Evolutionary conservation across 1,140 invertebrate species (phyloP).

Genomic region (Drosophila bifasciata): DNA sequence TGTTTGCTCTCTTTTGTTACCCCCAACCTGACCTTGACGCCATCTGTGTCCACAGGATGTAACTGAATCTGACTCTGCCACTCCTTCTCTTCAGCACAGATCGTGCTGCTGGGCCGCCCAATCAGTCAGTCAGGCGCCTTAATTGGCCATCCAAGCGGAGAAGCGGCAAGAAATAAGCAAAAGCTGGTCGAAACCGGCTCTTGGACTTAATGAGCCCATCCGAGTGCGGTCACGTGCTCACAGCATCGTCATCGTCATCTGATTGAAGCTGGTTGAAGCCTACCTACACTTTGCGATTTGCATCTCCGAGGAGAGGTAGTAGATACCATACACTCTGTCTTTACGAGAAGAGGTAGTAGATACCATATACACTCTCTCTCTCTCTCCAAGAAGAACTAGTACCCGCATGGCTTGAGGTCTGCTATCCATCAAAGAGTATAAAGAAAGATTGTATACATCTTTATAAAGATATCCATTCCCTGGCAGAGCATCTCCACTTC

Average conservation of each 20-base stretch:
- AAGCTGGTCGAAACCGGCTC: slow-evolving; percentile 53
- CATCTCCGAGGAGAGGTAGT: background rate
- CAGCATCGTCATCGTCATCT: slow-evolving; percentile 22
- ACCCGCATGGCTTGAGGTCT: background rate
- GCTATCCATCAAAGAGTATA: too few species aligned
- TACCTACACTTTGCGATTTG: background rate
- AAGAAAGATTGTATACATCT: too few species aligned
- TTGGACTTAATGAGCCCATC: slow-evolving; percentile 53
- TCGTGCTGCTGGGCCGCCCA: background rate
- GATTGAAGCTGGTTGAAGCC: background rate
- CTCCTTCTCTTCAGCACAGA: background rate
- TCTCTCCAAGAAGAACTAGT: too few species aligned
- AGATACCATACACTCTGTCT: too few species aligned
- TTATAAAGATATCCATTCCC: too few species aligned
- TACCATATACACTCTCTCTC: too few species aligned
- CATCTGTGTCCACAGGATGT: slow-evolving; percentile 56
- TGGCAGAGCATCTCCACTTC: slow-evolving; percentile 20
- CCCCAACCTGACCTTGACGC: slow-evolving; percentile 48
- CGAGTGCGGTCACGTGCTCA: slow-evolving; percentile 48
- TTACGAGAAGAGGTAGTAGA: background rate
- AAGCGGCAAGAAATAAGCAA: background rate
- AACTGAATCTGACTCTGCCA: background rate
- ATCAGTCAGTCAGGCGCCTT: slow-evolving; percentile 18
- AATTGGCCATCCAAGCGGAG: slow-evolving; percentile 20
- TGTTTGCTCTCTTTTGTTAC: slow-evolving; percentile 24